These are phyloP conservation scores for Wiebesia pumilae DNA, from an alignment of 1,140 invertebrate genomes.

Conservation along the genomic window DNA sequence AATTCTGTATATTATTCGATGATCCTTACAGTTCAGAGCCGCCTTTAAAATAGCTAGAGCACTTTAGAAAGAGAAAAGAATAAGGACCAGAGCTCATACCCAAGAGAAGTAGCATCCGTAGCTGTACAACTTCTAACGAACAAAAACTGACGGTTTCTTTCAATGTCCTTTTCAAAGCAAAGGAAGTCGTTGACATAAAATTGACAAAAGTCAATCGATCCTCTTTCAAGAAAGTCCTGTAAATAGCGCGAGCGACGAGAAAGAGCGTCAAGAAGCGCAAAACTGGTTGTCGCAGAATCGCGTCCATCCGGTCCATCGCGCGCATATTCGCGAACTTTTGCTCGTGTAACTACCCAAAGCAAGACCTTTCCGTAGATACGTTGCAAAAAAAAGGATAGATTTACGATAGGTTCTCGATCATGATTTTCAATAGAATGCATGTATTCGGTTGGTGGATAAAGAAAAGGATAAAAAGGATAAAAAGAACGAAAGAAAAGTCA, in stretches of 20 bases:
- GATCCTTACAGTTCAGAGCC: background rate
- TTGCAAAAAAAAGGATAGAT: background rate
- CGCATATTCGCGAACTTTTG: background rate
- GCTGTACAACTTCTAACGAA: constrained; percentile 13
- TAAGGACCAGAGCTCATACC: background rate
- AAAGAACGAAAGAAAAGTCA: background rate
- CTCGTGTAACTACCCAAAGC: background rate
- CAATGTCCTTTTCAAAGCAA: background rate
- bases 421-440: background rate
- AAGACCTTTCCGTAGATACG: background rate
- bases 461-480: too few species aligned
- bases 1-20: background rate
- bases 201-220: constrained; percentile 15
- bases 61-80: background rate
- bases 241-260: background rate
- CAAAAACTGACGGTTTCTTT: background rate
- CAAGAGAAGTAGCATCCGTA: constrained; percentile 15
- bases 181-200: background rate
- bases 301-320: background rate
- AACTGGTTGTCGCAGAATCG: background rate
- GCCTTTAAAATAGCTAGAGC: background rate
- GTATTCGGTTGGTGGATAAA: background rate
- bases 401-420: background rate
- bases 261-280: background rate
- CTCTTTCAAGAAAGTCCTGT: background rate